phyloP scores from a whole-genome alignment of 92 coral and sea anemone species.

The Parazoanthus atlanticus region DNA sequence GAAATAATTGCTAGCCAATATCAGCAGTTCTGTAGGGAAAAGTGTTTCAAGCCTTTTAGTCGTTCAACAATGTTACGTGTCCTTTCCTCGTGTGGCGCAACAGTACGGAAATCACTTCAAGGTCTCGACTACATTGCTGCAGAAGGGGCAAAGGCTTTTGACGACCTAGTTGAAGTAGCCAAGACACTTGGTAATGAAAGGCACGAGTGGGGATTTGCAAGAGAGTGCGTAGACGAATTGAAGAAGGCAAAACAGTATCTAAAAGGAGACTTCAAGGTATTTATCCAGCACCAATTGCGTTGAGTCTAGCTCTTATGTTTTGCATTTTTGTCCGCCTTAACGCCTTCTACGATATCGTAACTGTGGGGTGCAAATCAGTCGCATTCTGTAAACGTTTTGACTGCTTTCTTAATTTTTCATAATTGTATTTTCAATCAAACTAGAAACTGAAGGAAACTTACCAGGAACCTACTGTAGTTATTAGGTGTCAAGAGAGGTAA shows the following conservation, averaged over 20 bases:
- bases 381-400: too few species aligned
- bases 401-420: too few species aligned
- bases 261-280: slow-evolving; percentile 1
- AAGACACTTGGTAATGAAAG: background rate
- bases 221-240: background rate
- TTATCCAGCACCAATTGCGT: background rate
- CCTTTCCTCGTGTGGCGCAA: background rate
- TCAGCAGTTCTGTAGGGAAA: too few species aligned
- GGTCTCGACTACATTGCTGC: slow-evolving; percentile 16
- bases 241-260: slow-evolving; percentile 6
- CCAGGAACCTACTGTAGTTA: too few species aligned
- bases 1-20: background rate
- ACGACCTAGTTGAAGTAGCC: background rate
- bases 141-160: slow-evolving; percentile 6
- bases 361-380: too few species aligned
- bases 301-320: background rate
- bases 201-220: background rate
- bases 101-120: slow-evolving; percentile 8
- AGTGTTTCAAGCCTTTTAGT: too few species aligned
- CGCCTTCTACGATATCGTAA: too few species aligned
- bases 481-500: too few species aligned
- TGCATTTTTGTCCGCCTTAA: too few species aligned
- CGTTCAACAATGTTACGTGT: too few species aligned
- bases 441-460: too few species aligned
- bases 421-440: too few species aligned